These are phyloP conservation scores for Otolemur garnettii DNA, from an alignment of 2,113 vertebrate species.

Conservation along the genomic window DNA sequence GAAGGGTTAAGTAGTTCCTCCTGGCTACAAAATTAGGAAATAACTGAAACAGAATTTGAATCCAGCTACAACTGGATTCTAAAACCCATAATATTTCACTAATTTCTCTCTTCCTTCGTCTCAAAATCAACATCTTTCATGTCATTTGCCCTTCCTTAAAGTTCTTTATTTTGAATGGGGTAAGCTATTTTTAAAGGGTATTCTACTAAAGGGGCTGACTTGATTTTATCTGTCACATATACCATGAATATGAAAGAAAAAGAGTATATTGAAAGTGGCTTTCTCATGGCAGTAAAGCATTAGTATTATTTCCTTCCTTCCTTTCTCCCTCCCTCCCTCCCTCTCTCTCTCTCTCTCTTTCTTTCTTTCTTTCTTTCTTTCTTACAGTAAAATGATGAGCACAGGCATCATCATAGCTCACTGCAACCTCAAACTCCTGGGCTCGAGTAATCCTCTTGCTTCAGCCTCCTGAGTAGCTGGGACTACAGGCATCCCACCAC, in stretches of 20 bases:
- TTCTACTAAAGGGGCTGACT: neutral
- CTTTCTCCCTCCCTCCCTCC: too few species aligned
- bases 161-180: neutral
- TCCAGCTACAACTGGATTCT: neutral
- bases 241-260: neutral
- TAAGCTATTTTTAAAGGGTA: neutral
- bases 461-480: too few species aligned
- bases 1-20: neutral
- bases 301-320: neutral
- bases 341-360: too few species aligned
- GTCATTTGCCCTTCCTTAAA: constrained; percentile 1
- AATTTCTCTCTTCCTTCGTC: neutral
- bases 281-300: neutral
- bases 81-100: neutral
- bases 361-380: too few species aligned
- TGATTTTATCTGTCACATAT: neutral
- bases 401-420: too few species aligned
- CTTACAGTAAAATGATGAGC: too few species aligned
- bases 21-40: neutral
- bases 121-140: neutral
- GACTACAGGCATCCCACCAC: too few species aligned
- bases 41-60: neutral
- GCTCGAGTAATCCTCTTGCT: too few species aligned
- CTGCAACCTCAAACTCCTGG: too few species aligned
- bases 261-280: neutral